Conservation (phyloP, 1,140 invertebrate genomes). For the Stegodyphus mimosarum region DNA sequence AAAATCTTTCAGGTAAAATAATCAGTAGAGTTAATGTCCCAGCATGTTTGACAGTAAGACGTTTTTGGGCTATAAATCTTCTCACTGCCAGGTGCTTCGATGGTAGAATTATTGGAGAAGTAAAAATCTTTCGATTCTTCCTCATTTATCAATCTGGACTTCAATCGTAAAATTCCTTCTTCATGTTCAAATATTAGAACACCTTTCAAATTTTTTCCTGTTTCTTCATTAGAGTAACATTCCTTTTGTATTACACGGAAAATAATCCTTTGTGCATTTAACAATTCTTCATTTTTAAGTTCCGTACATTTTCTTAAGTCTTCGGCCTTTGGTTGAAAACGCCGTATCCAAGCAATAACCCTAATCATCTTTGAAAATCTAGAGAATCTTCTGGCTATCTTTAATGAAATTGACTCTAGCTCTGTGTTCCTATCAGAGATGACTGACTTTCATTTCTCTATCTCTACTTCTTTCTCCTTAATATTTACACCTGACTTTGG, state of each 20-base stretch:
- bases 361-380: constrained; percentile 15
- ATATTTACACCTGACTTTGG: constrained; percentile 5
- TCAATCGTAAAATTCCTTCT: background rate
- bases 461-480: constrained; percentile 21
- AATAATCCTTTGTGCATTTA: constrained; percentile 20
- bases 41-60: constrained; percentile 30
- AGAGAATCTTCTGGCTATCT: background rate
- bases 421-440: constrained; percentile 18
- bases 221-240: constrained; percentile 3
- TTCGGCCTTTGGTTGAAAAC: constrained; percentile 15
- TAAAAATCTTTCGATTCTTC: constrained; percentile 25
- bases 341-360: constrained; percentile 2
- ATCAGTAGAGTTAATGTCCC: constrained; percentile 5
- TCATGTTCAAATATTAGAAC: constrained; percentile 15
- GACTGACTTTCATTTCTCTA: constrained; percentile 11
- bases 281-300: constrained; percentile 28
- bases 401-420: constrained; percentile 4
- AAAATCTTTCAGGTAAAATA: constrained; percentile 23
- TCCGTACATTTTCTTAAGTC: constrained; percentile 5
- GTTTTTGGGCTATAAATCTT: constrained; percentile 36
- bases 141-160: constrained; percentile 27
- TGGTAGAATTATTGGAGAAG: constrained; percentile 23
- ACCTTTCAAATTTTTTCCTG: background rate
- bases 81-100: constrained; percentile 12
- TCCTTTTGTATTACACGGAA: background rate